Conservation (phyloP, 1,140 invertebrate genomes). For the Galleria mellonella region DNA sequence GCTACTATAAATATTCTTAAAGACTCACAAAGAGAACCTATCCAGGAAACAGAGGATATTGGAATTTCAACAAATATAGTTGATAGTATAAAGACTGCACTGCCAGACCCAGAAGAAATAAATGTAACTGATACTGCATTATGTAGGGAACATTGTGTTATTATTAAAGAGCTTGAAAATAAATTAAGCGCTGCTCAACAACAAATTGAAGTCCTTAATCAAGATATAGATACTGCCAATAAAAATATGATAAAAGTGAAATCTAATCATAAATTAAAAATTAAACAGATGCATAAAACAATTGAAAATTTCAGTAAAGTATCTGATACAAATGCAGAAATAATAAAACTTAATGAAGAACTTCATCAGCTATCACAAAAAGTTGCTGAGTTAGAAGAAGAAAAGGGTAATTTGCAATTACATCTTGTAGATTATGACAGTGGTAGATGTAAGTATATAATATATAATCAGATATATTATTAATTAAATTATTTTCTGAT, state of each 20-base stretch:
- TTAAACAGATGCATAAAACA: slow-evolving; percentile 89
- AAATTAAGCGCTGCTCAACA: slow-evolving; percentile 55
- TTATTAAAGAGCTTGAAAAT: slow-evolving; percentile 25
- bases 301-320: slow-evolving; percentile 84
- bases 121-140: slow-evolving; percentile 16
- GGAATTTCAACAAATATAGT: slow-evolving; percentile 15
- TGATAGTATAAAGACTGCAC: slow-evolving; percentile 30
- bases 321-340: slow-evolving; percentile 80
- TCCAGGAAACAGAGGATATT: slow-evolving; percentile 2
- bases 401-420: slow-evolving; percentile 91
- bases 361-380: slow-evolving; percentile 82
- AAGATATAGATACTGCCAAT: slow-evolving; percentile 83
- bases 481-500: background rate
- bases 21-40: background rate
- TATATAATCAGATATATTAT: background rate
- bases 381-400: slow-evolving; percentile 90
- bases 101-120: slow-evolving; percentile 21
- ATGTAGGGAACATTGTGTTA: no score
- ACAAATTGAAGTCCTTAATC: slow-evolving; percentile 77
- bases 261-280: slow-evolving; percentile 84
- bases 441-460: slow-evolving; percentile 78
- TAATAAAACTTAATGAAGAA: slow-evolving; percentile 76
- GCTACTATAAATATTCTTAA: slow-evolving; percentile 22
- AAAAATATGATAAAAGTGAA: slow-evolving; percentile 91
- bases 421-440: slow-evolving; percentile 88